phyloP scores from a whole-genome alignment of 1,140 invertebrate species.

The Paraescarpia echinospica region DNA sequence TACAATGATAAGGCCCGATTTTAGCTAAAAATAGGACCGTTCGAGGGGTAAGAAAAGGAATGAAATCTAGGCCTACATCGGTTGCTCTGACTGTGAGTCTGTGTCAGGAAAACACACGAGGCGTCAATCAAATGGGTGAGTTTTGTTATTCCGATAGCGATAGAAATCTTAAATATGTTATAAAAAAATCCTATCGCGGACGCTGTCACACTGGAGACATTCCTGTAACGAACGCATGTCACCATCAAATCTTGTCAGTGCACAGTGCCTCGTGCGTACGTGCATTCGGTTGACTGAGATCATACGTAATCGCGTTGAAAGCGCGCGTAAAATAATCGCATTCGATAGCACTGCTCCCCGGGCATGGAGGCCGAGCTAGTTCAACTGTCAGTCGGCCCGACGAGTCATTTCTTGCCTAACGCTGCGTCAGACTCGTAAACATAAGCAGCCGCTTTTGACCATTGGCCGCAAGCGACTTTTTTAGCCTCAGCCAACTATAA shows the following conservation, averaged over 20 bases:
- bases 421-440: conserved; percentile 3
- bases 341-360: background rate
- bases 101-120: background rate
- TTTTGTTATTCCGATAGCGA: background rate
- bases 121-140: background rate
- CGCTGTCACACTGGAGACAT: background rate
- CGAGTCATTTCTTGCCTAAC: conserved; percentile 4
- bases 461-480: conserved; percentile 3
- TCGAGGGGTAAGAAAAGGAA: too few relatives aligned
- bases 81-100: too few relatives aligned
- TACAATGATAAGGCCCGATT: too few relatives aligned
- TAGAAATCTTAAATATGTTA: background rate
- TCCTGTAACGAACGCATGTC: background rate
- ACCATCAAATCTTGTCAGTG: background rate
- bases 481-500: conserved; percentile 5
- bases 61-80: background rate
- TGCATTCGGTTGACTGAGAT: background rate
- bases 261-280: background rate
- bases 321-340: conserved; percentile 3
- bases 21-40: too few relatives aligned
- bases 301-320: background rate
- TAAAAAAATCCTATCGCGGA: background rate
- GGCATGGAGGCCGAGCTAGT: background rate
- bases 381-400: conserved; percentile 3
- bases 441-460: conserved; percentile 3